These are phyloP conservation scores for Cartodere bifasciata DNA, from an alignment of 2,888 invertebrate species.

Conservation along the genomic window DNA sequence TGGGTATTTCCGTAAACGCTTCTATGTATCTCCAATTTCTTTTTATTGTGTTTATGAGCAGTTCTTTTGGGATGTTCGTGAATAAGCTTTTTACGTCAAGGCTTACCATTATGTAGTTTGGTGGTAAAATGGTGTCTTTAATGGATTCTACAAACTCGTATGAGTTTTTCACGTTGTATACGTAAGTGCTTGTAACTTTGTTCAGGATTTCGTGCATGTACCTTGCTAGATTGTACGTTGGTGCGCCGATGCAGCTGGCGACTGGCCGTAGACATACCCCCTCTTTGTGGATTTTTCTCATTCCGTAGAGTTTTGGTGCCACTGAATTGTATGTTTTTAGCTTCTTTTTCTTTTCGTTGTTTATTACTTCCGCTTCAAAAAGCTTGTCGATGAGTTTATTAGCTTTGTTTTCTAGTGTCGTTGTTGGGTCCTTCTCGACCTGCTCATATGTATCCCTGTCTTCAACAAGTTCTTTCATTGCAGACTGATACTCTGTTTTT, in stretches of 20 bases:
- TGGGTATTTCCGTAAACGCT: conserved; percentile 1
- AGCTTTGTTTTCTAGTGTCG: neutral
- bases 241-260: neutral
- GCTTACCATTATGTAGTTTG: neutral
- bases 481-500: no score
- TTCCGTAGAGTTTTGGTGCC: conserved; percentile 1
- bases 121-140: neutral
- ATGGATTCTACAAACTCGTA: conserved; percentile 1
- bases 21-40: conserved; percentile 2
- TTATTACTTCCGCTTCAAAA: conserved; percentile 1
- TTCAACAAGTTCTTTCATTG: no score
- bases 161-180: neutral
- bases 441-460: neutral
- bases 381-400: conserved; percentile 1
- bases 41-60: neutral
- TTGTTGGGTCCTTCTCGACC: conserved; percentile 3
- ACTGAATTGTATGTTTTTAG: no score
- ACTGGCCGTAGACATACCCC: neutral
- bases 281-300: conserved; percentile 1
- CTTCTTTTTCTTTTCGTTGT: conserved; percentile 1
- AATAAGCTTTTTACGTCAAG: neutral
- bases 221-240: neutral
- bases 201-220: neutral
- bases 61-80: conserved; percentile 1
- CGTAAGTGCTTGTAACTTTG: neutral